Percentiles rank a stretch among this genome's conserved stretches.
phyloP scores from a whole-genome alignment of 2,888 invertebrate species.

The Melanchra persicariae region DNA sequence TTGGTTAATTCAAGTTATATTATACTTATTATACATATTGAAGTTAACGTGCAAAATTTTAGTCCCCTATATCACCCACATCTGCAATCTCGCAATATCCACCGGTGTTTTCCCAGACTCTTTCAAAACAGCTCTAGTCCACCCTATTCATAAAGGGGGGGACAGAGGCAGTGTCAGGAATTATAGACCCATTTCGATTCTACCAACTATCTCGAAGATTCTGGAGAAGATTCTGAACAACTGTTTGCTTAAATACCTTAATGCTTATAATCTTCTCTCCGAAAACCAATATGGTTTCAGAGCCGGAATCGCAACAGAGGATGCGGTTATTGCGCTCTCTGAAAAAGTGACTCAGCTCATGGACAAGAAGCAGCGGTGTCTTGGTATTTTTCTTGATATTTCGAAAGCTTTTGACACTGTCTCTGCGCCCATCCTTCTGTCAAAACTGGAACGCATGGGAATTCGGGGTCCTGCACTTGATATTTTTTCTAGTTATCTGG shows the following conservation, averaged over 20 bases:
- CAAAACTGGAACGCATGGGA: neutral
- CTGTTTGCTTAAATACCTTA: neutral
- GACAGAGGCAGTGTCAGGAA: neutral
- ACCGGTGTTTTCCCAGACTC: neutral
- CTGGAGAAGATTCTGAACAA: neutral
- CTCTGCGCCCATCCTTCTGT: neutral
- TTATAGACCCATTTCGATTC: neutral
- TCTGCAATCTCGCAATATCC: neutral
- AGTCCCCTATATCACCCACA: neutral
- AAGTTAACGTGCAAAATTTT: neutral
- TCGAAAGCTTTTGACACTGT: neutral
- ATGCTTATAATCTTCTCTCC: neutral
- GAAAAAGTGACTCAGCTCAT: no score
- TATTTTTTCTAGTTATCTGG: neutral
- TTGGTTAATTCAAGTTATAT: no score
- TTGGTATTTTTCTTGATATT: neutral
- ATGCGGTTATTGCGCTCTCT: no score
- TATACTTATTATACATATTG: no score
- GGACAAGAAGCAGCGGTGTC: no score
- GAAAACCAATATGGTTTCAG: neutral
- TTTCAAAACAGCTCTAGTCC: neutral
- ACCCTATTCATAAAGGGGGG: no score
- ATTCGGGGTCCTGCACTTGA: neutral
- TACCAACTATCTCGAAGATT: constrained; percentile 1
- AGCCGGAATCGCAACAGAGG: neutral